A percentile compares a stretch with the other conserved stretches of the same genome.
Conservation (phyloP, 2,888 invertebrate genomes). For the Colletes collaris region DNA sequence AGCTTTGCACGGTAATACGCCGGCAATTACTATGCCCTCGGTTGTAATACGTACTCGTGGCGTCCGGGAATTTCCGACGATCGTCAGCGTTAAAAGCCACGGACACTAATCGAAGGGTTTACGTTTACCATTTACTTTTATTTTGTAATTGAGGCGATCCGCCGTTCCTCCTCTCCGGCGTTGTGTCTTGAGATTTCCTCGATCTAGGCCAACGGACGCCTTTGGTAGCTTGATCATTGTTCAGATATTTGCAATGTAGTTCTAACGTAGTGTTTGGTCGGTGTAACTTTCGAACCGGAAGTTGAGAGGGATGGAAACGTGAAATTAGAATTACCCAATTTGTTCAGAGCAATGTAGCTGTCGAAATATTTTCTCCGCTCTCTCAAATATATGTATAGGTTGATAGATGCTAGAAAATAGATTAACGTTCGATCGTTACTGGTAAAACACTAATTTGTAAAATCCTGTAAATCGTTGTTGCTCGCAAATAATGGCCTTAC, state of each 20-base stretch:
- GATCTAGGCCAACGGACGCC: too few species aligned
- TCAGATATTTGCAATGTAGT: too few species aligned
- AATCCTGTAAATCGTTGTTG: constrained; percentile 31
- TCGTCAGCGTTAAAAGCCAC: constrained; percentile 2
- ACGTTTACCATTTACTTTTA: constrained; percentile 13
- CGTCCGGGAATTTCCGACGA: constrained; percentile 16
- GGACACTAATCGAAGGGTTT: constrained; percentile 12
- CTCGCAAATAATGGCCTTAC: constrained; percentile 28
- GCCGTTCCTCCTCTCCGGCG: too few species aligned
- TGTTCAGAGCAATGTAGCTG: too few species aligned
- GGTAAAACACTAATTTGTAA: constrained; percentile 62
- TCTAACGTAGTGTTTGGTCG: too few species aligned
- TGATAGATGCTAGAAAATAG: background rate
- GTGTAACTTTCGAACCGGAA: too few species aligned
- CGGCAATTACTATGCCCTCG: constrained; percentile 32
- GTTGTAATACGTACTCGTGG: constrained; percentile 2
- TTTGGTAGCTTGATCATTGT: too few species aligned
- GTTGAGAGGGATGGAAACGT: too few species aligned
- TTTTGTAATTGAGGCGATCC: background rate
- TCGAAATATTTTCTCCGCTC: too few species aligned
- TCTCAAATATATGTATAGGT: too few species aligned
- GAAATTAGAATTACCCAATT: too few species aligned
- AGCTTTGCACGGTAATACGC: constrained; percentile 30
- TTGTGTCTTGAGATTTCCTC: too few species aligned
- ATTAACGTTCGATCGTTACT: constrained; percentile 28